Evolutionary conservation across 2,888 invertebrate species (phyloP), one percentile per base, ranked within the genome.

Genomic region (Idaea aversata): DNA sequence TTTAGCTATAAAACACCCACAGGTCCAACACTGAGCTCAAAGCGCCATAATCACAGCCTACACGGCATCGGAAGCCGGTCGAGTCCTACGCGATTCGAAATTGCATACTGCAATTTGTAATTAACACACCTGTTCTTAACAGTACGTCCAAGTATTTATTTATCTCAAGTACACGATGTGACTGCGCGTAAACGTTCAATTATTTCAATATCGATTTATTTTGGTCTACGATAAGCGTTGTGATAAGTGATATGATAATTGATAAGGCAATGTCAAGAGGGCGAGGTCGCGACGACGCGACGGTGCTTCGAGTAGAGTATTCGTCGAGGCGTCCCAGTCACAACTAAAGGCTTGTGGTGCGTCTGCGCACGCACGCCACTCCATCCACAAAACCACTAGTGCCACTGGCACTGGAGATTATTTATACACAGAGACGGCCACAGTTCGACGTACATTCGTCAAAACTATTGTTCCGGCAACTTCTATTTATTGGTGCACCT

Each of bases 31-130:
- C 77, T 83, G 80, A 81, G 81, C 82, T 86, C 83, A 82, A 76
- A 90, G 81, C 86, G 85, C 93, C 93, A 93, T 92, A 93, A 91
- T 88, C 87, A 86, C 88, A 83, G 75, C 92, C 93, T 83, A 92
- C 92, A 83, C 86, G 67, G 67, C 70, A 82, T 77, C 71, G 61
- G 71, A 75, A 77, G 81, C 15, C 5, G 16, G 15, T 75, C 71
- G 67, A 81, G 75, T 78, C 83, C 84, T 79, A 85, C 84, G 77
- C 81, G 75, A 73, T 61, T 66, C 77, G 75, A 75, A 86, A 82
- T 82, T 82, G 81, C 82, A 81, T 69, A 78, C 78, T 82, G 81
- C 79, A 81, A 25, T 77, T 81, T 79, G 77, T 63, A 75, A 76
- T 68, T 75, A 73, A 67, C 67, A 70, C 72, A 75, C 73, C 71